Conservation (phyloP, 1,140 invertebrate species). For the Drosophila kohkoa region DNA sequence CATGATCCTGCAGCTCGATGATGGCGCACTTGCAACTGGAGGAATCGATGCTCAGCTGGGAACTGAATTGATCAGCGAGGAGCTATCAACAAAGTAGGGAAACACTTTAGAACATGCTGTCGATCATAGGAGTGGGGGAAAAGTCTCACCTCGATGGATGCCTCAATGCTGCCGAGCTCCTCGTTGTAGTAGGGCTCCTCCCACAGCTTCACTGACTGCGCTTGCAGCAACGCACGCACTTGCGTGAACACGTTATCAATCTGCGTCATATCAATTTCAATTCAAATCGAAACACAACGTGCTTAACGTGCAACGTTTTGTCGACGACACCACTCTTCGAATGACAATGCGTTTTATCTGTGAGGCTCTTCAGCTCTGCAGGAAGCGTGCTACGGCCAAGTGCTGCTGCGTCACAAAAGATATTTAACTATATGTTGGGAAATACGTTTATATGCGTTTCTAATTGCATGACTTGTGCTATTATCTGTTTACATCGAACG, state of each 20-base stretch:
- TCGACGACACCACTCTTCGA: too few species aligned
- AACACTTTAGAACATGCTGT: background rate
- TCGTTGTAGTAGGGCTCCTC: conserved; percentile 88
- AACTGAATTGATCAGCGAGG: conserved; percentile 85
- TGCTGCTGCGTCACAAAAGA: conserved; percentile 22
- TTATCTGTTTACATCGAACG: too few species aligned
- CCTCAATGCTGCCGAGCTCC: conserved; percentile 79
- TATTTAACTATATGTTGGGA: too few species aligned
- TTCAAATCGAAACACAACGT: background rate
- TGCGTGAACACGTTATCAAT: conserved; percentile 88
- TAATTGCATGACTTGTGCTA: too few species aligned
- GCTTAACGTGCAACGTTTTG: conserved; percentile 1
- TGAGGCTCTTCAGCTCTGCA: too few species aligned
- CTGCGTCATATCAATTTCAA: conserved; percentile 59
- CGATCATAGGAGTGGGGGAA: background rate
- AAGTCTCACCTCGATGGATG: conserved; percentile 85
- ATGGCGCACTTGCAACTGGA: conserved; percentile 86
- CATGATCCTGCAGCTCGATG: conserved; percentile 88
- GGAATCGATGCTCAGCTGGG: conserved; percentile 85
- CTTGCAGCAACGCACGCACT: conserved; percentile 88
- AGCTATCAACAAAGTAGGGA: conserved; percentile 85
- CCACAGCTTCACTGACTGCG: conserved; percentile 90
- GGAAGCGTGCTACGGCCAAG: too few species aligned
- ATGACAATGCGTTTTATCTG: too few species aligned
- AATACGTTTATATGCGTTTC: too few species aligned